These are phyloP conservation scores for Lamellibrachia luymesi DNA, from an alignment of 1,140 invertebrate species.

Conservation along the genomic window DNA sequence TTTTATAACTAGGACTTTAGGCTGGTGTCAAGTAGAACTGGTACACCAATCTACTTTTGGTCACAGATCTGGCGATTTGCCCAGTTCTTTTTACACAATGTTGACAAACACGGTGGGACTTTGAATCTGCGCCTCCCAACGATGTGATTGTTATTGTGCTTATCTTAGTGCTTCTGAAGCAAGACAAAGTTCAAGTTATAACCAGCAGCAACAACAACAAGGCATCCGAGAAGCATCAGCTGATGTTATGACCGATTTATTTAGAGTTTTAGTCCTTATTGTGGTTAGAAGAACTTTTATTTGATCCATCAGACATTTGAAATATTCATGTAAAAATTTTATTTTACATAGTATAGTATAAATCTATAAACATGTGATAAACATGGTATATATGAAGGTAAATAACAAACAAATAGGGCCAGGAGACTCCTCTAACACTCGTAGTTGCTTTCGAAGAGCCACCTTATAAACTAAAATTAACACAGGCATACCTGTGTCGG, in stretches of 20 bases:
- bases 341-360: too few species aligned
- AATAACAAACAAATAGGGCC: too few species aligned
- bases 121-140: not conserved
- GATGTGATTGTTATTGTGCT: not conserved
- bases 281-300: constrained; percentile 24
- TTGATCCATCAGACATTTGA: too few species aligned
- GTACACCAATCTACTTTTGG: not conserved
- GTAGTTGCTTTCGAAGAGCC: too few species aligned
- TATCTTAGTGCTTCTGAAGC: not conserved
- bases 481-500: not conserved
- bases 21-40: not conserved
- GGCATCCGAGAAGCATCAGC: not conserved
- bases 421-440: too few species aligned
- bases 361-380: too few species aligned
- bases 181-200: not conserved
- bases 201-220: not conserved
- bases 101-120: not conserved
- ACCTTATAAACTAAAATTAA: not conserved
- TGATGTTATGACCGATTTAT: not conserved
- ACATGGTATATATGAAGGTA: too few species aligned
- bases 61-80: not conserved
- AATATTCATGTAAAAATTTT: too few species aligned
- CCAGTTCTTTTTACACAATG: not conserved
- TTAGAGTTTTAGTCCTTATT: constrained; percentile 24
- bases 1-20: not conserved